Conservation (phyloP, 2,113 vertebrate species). For the Bucco capensis region DNA sequence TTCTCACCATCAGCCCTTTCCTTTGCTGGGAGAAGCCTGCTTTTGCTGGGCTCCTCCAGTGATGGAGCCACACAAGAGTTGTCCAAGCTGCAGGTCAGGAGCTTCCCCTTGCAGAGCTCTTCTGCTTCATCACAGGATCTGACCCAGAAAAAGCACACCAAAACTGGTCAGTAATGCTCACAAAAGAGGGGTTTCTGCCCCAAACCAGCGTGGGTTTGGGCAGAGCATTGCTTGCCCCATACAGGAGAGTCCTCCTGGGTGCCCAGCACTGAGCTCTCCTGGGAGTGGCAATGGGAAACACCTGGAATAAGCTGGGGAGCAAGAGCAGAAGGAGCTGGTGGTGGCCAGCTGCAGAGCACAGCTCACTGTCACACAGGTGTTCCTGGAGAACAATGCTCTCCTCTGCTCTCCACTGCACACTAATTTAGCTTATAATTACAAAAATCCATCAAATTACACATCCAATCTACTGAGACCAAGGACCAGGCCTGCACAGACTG, state of each 20-base stretch:
- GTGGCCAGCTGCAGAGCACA: not conserved
- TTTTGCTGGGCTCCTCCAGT: not conserved
- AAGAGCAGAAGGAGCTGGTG: accelerated
- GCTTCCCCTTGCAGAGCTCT: accelerated
- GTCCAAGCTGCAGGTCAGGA: accelerated
- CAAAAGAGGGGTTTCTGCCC: not conserved
- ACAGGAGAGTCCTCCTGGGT: not conserved
- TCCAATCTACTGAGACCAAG: not conserved
- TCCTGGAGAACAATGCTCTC: not conserved
- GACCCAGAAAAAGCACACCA: not conserved
- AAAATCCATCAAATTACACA: no score
- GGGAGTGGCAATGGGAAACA: not conserved
- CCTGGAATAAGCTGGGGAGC: not conserved
- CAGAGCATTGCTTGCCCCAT: not conserved
- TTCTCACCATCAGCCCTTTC: not conserved
- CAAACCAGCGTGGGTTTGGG: accelerated
- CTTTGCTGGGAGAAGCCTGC: not conserved
- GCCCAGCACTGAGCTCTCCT: not conserved
- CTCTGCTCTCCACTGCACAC: no score
- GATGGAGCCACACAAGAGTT: not conserved
- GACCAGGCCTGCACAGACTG: not conserved
- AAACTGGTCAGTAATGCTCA: accelerated
- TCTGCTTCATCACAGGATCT: not conserved
- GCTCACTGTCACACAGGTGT: accelerated
- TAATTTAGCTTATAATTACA: not conserved